A percentile compares a stretch with the other conserved stretches of the same genome.
Evolutionary conservation across 2,888 invertebrate species (phyloP).

Genomic region (Osmoderma eremita): DNA sequence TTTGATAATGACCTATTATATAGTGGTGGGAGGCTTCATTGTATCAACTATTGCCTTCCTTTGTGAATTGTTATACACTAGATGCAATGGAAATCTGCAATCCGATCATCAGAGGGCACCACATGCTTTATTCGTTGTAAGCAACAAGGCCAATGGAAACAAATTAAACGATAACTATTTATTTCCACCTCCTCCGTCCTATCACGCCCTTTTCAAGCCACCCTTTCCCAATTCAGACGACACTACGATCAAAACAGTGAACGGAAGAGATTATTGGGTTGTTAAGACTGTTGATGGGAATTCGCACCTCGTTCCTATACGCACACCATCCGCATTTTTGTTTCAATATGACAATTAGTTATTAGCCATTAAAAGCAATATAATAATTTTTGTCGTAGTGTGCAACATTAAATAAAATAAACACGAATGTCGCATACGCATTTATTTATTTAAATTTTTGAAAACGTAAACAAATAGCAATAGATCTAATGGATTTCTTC

Average conservation of each 20-base stretch:
- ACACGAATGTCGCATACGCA: not conserved
- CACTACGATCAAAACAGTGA: slow-evolving; percentile 70
- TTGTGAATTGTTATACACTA: slow-evolving; percentile 67
- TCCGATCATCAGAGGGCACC: not conserved
- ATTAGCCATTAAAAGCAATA: not conserved
- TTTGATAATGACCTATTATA: slow-evolving; percentile 81
- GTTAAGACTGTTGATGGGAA: slow-evolving; percentile 71
- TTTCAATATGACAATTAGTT: slow-evolving; percentile 70
- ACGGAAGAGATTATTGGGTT: slow-evolving; percentile 82
- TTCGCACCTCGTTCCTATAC: slow-evolving; percentile 75
- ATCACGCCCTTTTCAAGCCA: slow-evolving; percentile 70
- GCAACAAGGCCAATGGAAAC: slow-evolving; percentile 10
- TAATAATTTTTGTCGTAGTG: not conserved
- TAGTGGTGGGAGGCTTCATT: slow-evolving; percentile 76
- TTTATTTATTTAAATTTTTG: not conserved
- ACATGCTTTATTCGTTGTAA: slow-evolving; percentile 18
- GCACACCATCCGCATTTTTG: slow-evolving; percentile 80
- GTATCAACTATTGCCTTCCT: slow-evolving; percentile 73
- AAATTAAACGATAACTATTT: slow-evolving; percentile 18
- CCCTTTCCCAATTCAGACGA: slow-evolving; percentile 56
- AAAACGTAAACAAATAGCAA: too few relatives aligned
- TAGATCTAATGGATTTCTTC: too few relatives aligned
- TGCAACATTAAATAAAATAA: slow-evolving; percentile 7
- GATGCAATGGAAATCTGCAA: slow-evolving; percentile 19
- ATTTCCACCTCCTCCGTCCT: slow-evolving; percentile 71